A percentile compares a stretch with the other conserved stretches of the same genome.
phyloP scores from a whole-genome alignment of 2,797 vertebrate genomes.

The Enteromius thamalakanensis region DNA sequence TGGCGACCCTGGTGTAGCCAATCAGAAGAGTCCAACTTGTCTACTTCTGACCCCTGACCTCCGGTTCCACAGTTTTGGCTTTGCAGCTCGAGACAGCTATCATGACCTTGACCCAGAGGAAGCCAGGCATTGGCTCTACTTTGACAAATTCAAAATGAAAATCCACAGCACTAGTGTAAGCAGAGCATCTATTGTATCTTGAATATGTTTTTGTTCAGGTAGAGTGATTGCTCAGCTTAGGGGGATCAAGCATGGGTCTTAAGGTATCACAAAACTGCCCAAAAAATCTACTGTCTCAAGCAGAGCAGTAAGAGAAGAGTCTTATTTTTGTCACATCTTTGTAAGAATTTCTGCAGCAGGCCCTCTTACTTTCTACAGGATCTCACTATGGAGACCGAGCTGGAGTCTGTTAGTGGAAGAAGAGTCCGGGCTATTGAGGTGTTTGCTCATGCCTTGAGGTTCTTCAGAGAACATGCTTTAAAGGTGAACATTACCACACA shows the following conservation, averaged over 20 bases:
- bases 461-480: conserved; percentile 91
- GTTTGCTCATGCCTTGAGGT: conserved; percentile 88
- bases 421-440: conserved; percentile 88
- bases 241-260: background rate
- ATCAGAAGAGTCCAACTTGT: conserved; percentile 96
- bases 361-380: conserved; percentile 77
- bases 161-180: conserved; percentile 92
- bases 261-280: background rate
- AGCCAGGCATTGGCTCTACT: conserved; percentile 93
- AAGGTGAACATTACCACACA: conserved; percentile 75
- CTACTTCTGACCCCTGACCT: conserved; percentile 91
- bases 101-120: conserved; percentile 94
- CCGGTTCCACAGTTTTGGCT: conserved; percentile 94
- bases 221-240: background rate
- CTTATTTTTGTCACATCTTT: conserved; percentile 1
- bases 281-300: background rate
- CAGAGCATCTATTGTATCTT: background rate
- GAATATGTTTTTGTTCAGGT: background rate
- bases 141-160: conserved; percentile 99
- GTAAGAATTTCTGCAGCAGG: conserved; percentile 30
- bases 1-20: conserved; percentile 92
- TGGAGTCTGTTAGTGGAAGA: conserved; percentile 89
- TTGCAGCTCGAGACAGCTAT: conserved; percentile 90
- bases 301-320: background rate
- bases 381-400: conserved; percentile 90